Percentiles rank a stretch among this genome's conserved stretches.
These are phyloP conservation scores for Druceiella hillmani DNA, from an alignment of 2,888 invertebrate genomes.

Conservation along the genomic window DNA sequence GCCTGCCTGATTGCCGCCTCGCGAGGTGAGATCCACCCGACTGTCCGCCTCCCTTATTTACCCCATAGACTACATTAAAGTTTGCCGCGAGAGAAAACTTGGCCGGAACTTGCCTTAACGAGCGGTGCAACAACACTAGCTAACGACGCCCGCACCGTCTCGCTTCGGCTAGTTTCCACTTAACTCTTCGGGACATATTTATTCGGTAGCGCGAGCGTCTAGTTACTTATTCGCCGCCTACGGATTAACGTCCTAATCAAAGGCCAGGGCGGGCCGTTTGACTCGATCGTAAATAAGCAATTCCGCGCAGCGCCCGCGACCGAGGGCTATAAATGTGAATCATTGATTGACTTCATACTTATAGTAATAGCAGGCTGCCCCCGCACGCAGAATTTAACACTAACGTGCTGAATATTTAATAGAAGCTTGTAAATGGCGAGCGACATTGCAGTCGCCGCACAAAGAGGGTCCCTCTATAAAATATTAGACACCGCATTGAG, in stretches of 20 bases:
- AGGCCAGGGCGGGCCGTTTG: background rate
- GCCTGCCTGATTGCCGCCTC: constrained; percentile 27
- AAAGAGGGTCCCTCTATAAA: too few relatives aligned
- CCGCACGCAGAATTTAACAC: constrained; percentile 11
- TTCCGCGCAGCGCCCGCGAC: constrained; percentile 6
- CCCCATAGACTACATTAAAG: constrained; percentile 57
- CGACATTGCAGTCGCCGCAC: too few relatives aligned
- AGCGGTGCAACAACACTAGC: constrained; percentile 55
- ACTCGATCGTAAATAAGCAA: background rate
- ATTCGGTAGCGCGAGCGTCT: constrained; percentile 40
- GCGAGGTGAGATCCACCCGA: constrained; percentile 28
- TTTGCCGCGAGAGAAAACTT: constrained; percentile 51
- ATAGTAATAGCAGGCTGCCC: too few relatives aligned
- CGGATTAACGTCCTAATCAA: constrained; percentile 13
- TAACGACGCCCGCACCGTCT: constrained; percentile 51
- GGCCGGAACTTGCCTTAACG: constrained; percentile 54
- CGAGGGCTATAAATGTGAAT: constrained; percentile 9
- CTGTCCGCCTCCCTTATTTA: constrained; percentile 50
- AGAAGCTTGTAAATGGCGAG: constrained; percentile 18
- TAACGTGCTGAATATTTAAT: constrained; percentile 19
- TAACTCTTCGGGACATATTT: constrained; percentile 56
- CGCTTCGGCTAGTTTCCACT: constrained; percentile 44
- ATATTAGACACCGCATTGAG: too few relatives aligned
- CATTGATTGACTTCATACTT: constrained; percentile 3
- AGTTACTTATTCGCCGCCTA: constrained; percentile 35